Evolutionary conservation across 2,113 vertebrate species (phyloP).

Genomic region (Mustelus asterias): DNA sequence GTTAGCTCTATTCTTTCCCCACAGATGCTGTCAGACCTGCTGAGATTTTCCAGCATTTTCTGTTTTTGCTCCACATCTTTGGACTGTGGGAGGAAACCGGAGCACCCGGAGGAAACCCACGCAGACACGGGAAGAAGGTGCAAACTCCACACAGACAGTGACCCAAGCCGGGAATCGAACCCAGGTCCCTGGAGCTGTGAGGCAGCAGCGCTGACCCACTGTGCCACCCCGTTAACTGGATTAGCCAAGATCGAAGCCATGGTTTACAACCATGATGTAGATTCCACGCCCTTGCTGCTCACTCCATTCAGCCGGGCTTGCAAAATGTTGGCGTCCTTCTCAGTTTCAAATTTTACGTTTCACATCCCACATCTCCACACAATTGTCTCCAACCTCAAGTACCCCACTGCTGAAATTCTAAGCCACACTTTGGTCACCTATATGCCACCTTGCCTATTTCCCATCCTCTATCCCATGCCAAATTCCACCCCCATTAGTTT

Average conservation of each 20-base stretch:
- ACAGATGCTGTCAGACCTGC: no score
- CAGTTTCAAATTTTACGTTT: background rate
- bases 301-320: background rate
- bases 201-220: no score
- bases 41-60: no score
- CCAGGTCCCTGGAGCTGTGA: no score
- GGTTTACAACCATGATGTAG: background rate
- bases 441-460: background rate
- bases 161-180: no score
- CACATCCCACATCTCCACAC: background rate
- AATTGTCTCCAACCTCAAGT: background rate
- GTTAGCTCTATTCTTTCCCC: no score
- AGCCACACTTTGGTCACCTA: background rate
- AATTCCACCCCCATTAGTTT: background rate
- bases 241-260: background rate
- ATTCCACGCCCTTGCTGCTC: background rate
- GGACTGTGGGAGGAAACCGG: no score
- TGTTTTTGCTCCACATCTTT: no score
- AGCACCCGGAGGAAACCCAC: no score
- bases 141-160: no score
- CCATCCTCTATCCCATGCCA: background rate
- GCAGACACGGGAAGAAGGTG: no score
- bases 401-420: background rate
- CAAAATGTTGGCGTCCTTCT: background rate
- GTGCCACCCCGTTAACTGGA: background rate